Evolutionary conservation across 2,888 invertebrate species (phyloP), one percentile per base, ranked within the genome.

Genomic region (Drosophila aldrichi): DNA sequence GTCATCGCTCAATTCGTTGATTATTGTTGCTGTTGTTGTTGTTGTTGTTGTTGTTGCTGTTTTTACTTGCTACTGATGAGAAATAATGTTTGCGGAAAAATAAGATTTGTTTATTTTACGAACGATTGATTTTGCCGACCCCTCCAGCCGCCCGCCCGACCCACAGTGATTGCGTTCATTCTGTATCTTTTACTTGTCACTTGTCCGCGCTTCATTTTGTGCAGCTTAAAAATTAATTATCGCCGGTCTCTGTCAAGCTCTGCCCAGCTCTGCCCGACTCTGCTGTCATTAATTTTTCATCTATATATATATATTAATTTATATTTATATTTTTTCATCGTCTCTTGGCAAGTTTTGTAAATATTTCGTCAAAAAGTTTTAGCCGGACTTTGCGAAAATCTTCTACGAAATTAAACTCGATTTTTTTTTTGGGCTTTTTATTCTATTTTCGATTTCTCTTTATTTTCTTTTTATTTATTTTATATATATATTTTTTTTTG

Each of bases 81-180:
- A 87, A 90, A 90, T 90, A 89, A 87, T 87, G 90, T 87, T 87
- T 87, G 89, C 81, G 90, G 81, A 90, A 87, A 87, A 87, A 87
- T 87, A 90, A 87, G 87, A 87, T 90, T 88, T 88, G 87, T 88
- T 90, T 88, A 88, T 83, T 82, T 88, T 86, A 88, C 90, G 84
- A 88, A 89, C 87, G 87, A 88, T 88, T 88, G 87, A 88, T 88
- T 88, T 86, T 69, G 54, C 52, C 69, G 59, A 25, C 6, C 25
- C 6, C 25, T 5, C 12, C 52, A 54, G 36, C 41, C 61, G 1
- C 56, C 41, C 44, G 22, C n/a, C n/a, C n/a, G n/a, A n/a, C n/a
- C n/a, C 32, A 8, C n/a, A 41, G 34, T 60, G 48, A 48, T 59
- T 46, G 18, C 59, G 32, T 44, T n/a, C 29, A 14, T 22, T 54